Evolutionary conservation across 2,797 vertebrate species (phyloP), one percentile per base, ranked within the genome.

Genomic region (Nothura maculosa): DNA sequence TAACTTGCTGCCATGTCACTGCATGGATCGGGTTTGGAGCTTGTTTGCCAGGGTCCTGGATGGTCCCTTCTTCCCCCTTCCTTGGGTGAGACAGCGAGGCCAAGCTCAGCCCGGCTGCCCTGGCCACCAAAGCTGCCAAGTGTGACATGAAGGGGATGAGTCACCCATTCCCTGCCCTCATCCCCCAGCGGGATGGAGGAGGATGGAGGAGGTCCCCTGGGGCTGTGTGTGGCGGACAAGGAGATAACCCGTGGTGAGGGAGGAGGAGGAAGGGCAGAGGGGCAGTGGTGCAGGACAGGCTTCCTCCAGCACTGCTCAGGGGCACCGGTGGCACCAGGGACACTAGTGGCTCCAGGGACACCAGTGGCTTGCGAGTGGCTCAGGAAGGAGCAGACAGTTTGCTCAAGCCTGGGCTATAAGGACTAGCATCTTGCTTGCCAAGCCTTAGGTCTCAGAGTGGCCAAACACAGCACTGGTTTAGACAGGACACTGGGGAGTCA

Each of bases 11-110:
- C 87, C 74, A 45, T 92, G 87, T 62, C 77, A 90, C 76, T 91
- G 85, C 42, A 4, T 81, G 69, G 30, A 62, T 87, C 66, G 82
- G 60, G 61, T 90, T 27, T 89, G 67, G 45, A 57, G 50, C n/a
- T 68, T 66, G 10, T 67, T 81, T 1, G 1, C 55, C 89, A 76
- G 28, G 28, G 21, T 9, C 12, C 8, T 30, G 63, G 18, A 55
- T 87, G 40, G 75, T 94, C 38, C 27, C 76, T 76, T 57, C 34
- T 69, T 94, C n/a, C 12, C 61, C 57, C 18, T 83, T 75, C 0
- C 0, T 68, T 52, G 58, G 0, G 0, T 62, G 45, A 0, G 0
- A 27, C 62, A 52, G 48, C 0, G 0, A 83, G 79, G 36, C 66
- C 63, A 93, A 85, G 57, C 21, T 17, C 43, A 52, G 28, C 2